Base-by-base conservation (phyloP, 2,113 vertebrate genomes). In the Crocuta crocuta region DNA sequence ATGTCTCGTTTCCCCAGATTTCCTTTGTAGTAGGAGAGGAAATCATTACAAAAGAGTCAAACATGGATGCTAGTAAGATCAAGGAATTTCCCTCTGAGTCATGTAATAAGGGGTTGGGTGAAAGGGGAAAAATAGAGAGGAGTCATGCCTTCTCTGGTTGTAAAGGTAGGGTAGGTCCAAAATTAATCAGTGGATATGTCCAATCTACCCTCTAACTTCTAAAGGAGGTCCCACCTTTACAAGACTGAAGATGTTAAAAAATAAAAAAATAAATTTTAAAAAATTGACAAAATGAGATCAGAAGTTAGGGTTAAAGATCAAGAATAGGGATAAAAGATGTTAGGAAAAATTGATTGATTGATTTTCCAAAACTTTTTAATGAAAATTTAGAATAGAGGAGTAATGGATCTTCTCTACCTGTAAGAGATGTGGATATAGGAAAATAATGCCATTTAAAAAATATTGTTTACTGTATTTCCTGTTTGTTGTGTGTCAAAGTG, bases 31-130 rank as follows among this genome's bases (percentile, higher is more conserved):
- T 70, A 70, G 19, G 19, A 95, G 43, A 90, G n/a, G 10, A 61
- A 50, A 80, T 95, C 19, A 58, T 68, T 89, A 28, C 26, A 73
- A 88, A 73, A 81, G 48, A 63, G 8, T 92, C 35, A 93, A 96
- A 58, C 24, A 50, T 0, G 24, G 31, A 68, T 81, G 61, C 4
- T 26, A 63, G 17, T 9, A 63, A 81, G 28, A 79, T 91, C 61
- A 71, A 79, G 50, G 4, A 48, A 31, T 79, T 53, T 68, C 10
- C 10, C 26, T 45, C 35, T 91, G 43, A 94, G 4, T 39, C 53
- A 65, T 28, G 4, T 4, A 83, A 23, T 81, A 21, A 82, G 21
- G 2, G 4, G 0, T 13, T 39, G 48, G 28, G 39, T 78, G 28
- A 86, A 87, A 66, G 48, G 48, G 19, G n/a, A 92, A 50, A 84